These are phyloP conservation scores for Struthidea cinerea DNA, from an alignment of 2,113 vertebrate genomes.

Conservation along the genomic window DNA sequence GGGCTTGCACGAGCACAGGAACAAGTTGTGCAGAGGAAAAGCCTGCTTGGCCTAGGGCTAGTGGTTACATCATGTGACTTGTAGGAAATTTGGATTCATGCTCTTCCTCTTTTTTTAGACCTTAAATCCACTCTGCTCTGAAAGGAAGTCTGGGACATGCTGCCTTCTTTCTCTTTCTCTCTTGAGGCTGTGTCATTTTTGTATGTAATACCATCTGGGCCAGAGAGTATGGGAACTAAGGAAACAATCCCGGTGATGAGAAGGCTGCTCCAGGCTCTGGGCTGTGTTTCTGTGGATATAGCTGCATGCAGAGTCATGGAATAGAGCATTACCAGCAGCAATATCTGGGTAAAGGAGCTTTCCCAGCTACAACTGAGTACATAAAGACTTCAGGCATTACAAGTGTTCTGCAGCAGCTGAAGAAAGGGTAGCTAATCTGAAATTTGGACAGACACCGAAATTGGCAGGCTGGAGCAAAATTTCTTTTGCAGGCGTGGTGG, in stretches of 20 bases:
- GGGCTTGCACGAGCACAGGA: neutral
- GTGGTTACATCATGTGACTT: neutral
- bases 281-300: neutral
- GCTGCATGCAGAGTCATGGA: neutral
- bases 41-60: neutral
- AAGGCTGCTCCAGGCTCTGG: neutral
- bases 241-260: neutral
- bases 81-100: neutral
- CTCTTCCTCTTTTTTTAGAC: neutral
- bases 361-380: neutral
- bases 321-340: neutral
- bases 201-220: neutral
- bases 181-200: neutral
- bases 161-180: neutral
- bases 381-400: neutral
- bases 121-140: neutral
- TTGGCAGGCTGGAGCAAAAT: neutral
- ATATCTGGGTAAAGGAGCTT: neutral
- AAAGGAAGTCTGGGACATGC: neutral
- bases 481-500: neutral
- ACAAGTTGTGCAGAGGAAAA: neutral
- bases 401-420: neutral
- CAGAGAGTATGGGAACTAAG: neutral
- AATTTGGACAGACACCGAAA: neutral
- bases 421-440: neutral